Evolutionary conservation across 1,140 invertebrate species (phyloP).

Genomic region (Meteorus sp.): DNA sequence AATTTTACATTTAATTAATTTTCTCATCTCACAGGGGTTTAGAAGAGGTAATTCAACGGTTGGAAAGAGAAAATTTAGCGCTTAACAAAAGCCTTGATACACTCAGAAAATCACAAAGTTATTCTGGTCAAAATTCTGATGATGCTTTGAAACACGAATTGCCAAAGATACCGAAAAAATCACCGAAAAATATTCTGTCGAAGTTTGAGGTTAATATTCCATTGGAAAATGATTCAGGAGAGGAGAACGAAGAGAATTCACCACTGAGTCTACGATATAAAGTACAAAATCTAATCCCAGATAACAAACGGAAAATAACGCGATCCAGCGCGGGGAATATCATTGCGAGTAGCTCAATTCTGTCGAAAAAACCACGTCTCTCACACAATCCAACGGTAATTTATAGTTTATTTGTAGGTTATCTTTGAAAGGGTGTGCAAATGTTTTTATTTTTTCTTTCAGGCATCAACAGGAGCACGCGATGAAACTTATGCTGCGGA

Average conservation of each 20-base stretch:
- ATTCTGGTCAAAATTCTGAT: no score
- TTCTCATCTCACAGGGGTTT: no score
- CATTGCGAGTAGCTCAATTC: not conserved
- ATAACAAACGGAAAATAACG: not conserved
- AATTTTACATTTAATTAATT: no score
- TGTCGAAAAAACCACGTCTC: constrained; percentile 3
- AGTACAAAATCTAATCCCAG: not conserved
- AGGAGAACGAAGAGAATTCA: not conserved
- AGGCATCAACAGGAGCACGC: not conserved
- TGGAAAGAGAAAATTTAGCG: not conserved
- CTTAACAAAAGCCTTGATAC: not conserved
- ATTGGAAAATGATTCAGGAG: no score
- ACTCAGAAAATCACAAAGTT: not conserved
- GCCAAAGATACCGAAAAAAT: not conserved
- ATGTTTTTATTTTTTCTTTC: not conserved
- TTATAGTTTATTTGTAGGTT: not conserved
- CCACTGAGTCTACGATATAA: not conserved
- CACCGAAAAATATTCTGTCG: not conserved
- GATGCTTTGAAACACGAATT: no score
- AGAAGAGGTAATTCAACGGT: not conserved
- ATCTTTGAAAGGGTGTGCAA: not conserved
- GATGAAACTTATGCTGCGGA: not conserved
- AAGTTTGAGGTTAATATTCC: not conserved
- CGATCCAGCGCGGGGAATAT: not conserved
- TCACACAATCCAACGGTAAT: not conserved